Base-by-base conservation (phyloP, 2,113 vertebrate genomes). In the Candoia aspera region DNA sequence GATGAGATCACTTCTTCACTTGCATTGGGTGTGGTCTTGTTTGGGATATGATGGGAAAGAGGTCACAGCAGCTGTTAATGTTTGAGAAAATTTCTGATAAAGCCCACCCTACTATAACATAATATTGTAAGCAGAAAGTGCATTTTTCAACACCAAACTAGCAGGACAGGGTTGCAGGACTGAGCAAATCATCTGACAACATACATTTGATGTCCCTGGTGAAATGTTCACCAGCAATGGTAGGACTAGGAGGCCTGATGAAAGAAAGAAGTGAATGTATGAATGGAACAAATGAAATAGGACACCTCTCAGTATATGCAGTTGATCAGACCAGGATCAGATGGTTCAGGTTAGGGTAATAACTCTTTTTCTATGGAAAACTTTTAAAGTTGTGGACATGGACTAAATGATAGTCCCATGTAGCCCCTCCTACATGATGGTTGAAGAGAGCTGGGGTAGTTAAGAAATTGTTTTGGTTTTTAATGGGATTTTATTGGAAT, bases 1-100 rank as follows among this genome's bases (percentile, higher is more conserved):
- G 49, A 93, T 79, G 29, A 62, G 79, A 62, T 17, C 86, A 60
- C 37, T 87, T 91, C 90, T 92, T 94, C 57, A 86, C 68, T 92
- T 23, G 0, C 55, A 60, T 19, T 90, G 62, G 89, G 11, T 17
- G 0, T 87, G 79, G 60, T 0, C 29, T 93, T 84, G 5, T 91
- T 93, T 90, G 90, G 3, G 2, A 42, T 2, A 0, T 15, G 85
- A 29, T 90, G 92, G 2, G 4, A 84, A 4, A 86, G 62, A 92
- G 10, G 49, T 92, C 11, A 85, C 54, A 29, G 0, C 86, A 90
- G 54, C 86, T 53, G 90, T 42, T 49, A 60, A 10, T 73, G 42
- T 87, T 91, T 54, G 59, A 26, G 10, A 6, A 84, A 79, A 4
- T 6, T 42, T 90, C n/a, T 15, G 13, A 54, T 64, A 15, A 64